Percentiles rank a stretch among this genome's conserved stretches.
Conservation (phyloP, 1,140 invertebrate species). For the Conus betulinus region DNA sequence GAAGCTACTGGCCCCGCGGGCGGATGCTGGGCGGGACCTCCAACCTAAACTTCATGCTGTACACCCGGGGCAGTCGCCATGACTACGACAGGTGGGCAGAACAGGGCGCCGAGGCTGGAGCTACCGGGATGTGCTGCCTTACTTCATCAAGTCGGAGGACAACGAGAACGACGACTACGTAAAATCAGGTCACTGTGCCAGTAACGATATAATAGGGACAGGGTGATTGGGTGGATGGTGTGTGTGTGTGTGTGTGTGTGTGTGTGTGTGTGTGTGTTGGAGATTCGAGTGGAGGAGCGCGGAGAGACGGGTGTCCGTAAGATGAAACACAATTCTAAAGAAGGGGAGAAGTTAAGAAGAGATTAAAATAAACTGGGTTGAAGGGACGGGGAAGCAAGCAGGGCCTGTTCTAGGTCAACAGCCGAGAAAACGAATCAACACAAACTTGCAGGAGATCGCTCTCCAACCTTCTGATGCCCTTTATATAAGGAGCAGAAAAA, state of each 20-base stretch:
- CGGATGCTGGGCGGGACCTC: slow-evolving; percentile 85
- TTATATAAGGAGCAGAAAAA: too few relatives aligned
- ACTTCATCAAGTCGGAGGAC: slow-evolving; percentile 88
- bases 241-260: too few relatives aligned
- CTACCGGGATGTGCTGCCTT: slow-evolving; percentile 88
- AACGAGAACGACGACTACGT: slow-evolving; percentile 45
- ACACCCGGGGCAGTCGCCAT: slow-evolving; percentile 90
- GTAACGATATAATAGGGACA: background rate
- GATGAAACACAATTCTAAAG: too few relatives aligned
- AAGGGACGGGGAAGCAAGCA: too few relatives aligned
- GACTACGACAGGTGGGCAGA: slow-evolving; percentile 96
- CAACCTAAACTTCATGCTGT: slow-evolving; percentile 96
- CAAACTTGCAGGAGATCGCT: too few relatives aligned
- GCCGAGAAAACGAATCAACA: too few relatives aligned
- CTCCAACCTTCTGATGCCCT: too few relatives aligned
- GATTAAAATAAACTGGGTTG: too few relatives aligned
- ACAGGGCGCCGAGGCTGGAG: slow-evolving; percentile 92
- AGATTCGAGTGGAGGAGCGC: background rate
- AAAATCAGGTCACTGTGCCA: slow-evolving; percentile 42
- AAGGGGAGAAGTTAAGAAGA: too few relatives aligned
- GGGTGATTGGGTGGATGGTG: background rate
- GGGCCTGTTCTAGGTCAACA: too few relatives aligned
- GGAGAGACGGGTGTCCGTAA: background rate
- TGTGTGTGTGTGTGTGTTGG: too few relatives aligned
- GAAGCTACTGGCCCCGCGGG: slow-evolving; percentile 56